Evolutionary conservation across 2,888 invertebrate species (phyloP).

Genomic region (Fabriciana adippe): DNA sequence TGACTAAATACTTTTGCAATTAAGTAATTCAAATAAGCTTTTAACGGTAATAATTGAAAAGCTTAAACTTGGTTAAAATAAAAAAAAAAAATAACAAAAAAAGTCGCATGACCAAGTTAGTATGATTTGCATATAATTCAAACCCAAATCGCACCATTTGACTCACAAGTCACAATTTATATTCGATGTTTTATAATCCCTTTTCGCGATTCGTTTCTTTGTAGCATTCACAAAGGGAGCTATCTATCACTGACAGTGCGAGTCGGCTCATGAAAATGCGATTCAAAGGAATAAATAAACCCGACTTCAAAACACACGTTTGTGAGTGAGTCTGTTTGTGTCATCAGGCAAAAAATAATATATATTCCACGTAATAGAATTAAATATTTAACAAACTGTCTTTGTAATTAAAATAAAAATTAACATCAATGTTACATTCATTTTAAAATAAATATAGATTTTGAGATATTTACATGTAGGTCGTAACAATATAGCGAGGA

Average conservation of each 20-base stretch:
- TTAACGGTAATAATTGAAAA: neutral
- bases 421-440: too few relatives aligned
- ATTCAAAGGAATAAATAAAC: conserved; percentile 36
- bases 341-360: too few relatives aligned
- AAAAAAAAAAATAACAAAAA: neutral
- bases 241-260: conserved; percentile 41
- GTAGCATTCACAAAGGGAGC: conserved; percentile 36
- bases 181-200: conserved; percentile 16
- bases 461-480: too few relatives aligned
- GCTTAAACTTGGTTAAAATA: neutral
- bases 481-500: too few relatives aligned
- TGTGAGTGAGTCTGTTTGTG: neutral
- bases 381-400: too few relatives aligned
- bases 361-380: too few relatives aligned
- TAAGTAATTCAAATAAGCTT: too few relatives aligned
- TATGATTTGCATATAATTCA: neutral
- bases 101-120: neutral
- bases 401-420: too few relatives aligned
- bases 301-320: neutral
- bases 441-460: too few relatives aligned
- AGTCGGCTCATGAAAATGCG: conserved; percentile 42
- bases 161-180: conserved; percentile 13
- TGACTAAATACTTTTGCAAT: too few relatives aligned
- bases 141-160: neutral
- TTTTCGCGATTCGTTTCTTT: conserved; percentile 23